A percentile compares a stretch with the other conserved stretches of the same genome.
phyloP scores from a whole-genome alignment of 92 coral and sea anemone species.

The Porites cylindrica region DNA sequence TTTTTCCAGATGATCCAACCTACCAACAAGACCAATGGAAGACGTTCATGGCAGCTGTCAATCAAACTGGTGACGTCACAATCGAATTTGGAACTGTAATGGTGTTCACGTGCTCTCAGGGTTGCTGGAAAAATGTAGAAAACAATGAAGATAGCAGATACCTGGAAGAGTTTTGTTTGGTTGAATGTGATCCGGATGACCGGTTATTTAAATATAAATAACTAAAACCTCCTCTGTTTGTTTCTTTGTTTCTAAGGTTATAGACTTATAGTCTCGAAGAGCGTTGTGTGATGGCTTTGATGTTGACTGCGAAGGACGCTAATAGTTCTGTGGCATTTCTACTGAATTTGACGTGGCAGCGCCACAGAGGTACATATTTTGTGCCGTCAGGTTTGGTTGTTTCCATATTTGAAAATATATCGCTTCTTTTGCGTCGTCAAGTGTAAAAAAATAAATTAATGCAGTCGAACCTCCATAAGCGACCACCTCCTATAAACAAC shows the following conservation, averaged over 20 bases:
- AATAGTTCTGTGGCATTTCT: no score
- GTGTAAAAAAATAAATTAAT: no score
- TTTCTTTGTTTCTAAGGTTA: background rate
- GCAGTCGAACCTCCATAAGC: no score
- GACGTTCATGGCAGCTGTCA: slow-evolving; percentile 40
- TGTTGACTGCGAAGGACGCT: background rate
- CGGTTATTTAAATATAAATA: slow-evolving; percentile 54
- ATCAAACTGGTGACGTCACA: slow-evolving; percentile 16
- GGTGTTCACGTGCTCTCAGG: slow-evolving; percentile 80
- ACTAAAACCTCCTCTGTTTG: background rate
- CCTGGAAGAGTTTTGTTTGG: slow-evolving; percentile 74
- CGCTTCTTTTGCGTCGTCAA: no score
- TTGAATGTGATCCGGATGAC: slow-evolving; percentile 90
- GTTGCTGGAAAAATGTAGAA: slow-evolving; percentile 80
- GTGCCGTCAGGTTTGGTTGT: no score
- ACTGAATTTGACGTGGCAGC: no score
- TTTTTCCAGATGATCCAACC: background rate
- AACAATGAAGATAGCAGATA: background rate
- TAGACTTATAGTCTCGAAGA: no score
- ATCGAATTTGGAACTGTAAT: slow-evolving; percentile 95
- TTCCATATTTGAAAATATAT: no score
- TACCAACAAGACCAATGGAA: background rate
- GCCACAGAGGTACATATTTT: no score
- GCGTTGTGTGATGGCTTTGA: no score
- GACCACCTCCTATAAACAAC: no score